phyloP scores from a whole-genome alignment of 2,888 invertebrate genomes.

The Craniophora ligustri region DNA sequence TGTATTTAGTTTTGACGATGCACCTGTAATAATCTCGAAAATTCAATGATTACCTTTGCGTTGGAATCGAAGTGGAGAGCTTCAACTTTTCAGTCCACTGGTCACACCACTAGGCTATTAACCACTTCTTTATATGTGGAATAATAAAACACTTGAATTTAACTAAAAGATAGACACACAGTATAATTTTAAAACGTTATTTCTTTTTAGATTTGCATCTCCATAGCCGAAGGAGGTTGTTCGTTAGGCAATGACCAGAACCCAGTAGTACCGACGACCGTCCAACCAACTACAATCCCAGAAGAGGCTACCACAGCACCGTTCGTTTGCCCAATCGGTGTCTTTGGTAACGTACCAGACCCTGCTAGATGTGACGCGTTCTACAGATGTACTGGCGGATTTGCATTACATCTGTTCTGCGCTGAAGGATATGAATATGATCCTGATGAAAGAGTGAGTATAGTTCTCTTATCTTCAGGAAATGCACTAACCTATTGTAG shows the following conservation, averaged over 20 bases:
- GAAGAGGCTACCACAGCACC: not conserved
- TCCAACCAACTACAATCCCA: slow-evolving; percentile 1
- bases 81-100: too few species aligned
- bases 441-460: slow-evolving; percentile 1
- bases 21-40: too few species aligned
- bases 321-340: not conserved
- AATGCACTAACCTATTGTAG: too few species aligned
- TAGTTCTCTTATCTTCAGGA: too few species aligned
- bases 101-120: too few species aligned
- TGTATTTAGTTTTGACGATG: too few species aligned
- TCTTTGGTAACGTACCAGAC: slow-evolving; percentile 3
- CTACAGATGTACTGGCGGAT: slow-evolving; percentile 10
- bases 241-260: slow-evolving; percentile 35
- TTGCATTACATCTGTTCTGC: slow-evolving; percentile 1
- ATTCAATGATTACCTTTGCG: too few species aligned
- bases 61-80: too few species aligned
- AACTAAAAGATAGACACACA: too few species aligned
- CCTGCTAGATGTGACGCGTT: slow-evolving; percentile 13
- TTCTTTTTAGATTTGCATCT: slow-evolving; percentile 48
- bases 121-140: too few species aligned
- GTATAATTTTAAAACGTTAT: too few species aligned
- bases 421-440: slow-evolving; percentile 9
- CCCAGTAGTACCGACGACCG: not conserved
- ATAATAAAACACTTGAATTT: too few species aligned
- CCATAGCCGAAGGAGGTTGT: slow-evolving; percentile 59